Conservation (phyloP, 2,113 vertebrate genomes). For the Brachyhypopomus gauderio region DNA sequence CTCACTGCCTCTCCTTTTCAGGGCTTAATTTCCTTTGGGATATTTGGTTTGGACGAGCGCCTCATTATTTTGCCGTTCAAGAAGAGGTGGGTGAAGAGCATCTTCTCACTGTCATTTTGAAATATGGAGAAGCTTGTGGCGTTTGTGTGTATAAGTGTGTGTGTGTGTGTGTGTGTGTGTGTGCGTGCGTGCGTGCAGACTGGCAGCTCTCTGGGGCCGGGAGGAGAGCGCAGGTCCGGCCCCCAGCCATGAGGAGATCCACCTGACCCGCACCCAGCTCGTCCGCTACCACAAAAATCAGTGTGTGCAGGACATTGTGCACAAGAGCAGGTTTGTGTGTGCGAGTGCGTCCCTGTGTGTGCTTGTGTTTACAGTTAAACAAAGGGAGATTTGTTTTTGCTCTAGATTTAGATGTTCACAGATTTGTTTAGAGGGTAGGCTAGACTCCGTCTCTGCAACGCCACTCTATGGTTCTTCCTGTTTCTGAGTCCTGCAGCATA, state of each 20-base stretch:
- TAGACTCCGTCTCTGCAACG: not conserved
- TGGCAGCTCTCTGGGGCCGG: slow-evolving; percentile 81
- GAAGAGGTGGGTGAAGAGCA: slow-evolving; percentile 79
- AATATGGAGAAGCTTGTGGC: not conserved
- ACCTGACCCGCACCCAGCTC: slow-evolving; percentile 95
- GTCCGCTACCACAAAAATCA: slow-evolving; percentile 92
- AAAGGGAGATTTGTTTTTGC: not conserved
- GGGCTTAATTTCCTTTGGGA: slow-evolving; percentile 95
- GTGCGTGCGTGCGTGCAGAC: slow-evolving; percentile 66
- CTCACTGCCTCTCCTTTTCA: slow-evolving; percentile 54
- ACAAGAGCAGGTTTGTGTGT: slow-evolving; percentile 80
- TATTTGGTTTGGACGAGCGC: slow-evolving; percentile 95
- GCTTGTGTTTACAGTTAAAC: not conserved
- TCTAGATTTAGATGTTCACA: not conserved
- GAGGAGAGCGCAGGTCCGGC: slow-evolving; percentile 66
- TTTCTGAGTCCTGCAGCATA: not conserved
- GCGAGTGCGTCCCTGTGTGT: not conserved
- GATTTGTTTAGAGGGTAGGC: not conserved
- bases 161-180: not conserved
- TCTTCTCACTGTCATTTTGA: not conserved
- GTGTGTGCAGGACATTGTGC: slow-evolving; percentile 89
- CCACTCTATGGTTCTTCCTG: not conserved
- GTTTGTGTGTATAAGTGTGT: not conserved
- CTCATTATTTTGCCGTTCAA: slow-evolving; percentile 95
- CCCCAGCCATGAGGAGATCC: slow-evolving; percentile 86